Base-by-base conservation (phyloP, 2,797 vertebrate species). In the Phrynocephalus guinanensis region DNA sequence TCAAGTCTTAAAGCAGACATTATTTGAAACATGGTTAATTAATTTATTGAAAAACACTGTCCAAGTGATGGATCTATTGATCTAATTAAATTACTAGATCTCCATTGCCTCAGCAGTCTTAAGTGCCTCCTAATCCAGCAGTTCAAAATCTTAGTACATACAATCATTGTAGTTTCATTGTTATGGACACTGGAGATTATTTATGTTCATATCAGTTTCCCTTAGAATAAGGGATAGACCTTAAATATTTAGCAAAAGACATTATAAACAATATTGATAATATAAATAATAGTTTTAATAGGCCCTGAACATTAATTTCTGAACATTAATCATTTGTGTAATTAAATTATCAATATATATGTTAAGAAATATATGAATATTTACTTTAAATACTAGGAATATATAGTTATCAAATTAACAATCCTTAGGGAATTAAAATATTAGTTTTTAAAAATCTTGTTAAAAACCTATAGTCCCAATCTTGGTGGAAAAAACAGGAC, bases 171-270 rank as follows among this genome's bases (percentile, higher is more conserved):
- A 56, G 52, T 13, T 56, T 56, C 9, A 13, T 56, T 56, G 52
- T 56, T 56, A 56, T 56, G 52, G 52, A 13, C 11, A 13, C 52
- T 56, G 52, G 52, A 56, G 88, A 73, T 52, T 86, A 33, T 87
- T 72, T 63, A 0, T 87, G 72, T 4, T 95, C 90, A 24, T 82
- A 56, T 56, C 91, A 86, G 67, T 2, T 91, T 83, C 79, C 33
- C 5, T 48, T 83, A 78, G 1, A 90, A 20, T 77, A 91, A 90
- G 91, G 52, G 73, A 86, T 68, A 68, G 72, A 50, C 85, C 86
- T 91, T 92, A 70, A 92, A 26, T 82, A 85, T 89, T 93, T 92
- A 88, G 30, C 90, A 56, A 70, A 15, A 3, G 48, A n/a, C 63
- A 91, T 93, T 67, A 79, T 72, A 68, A 91, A 79, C 75, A 87